These are phyloP conservation scores for Crotalus tigris DNA, from an alignment of 2,113 vertebrate genomes.

Conservation along the genomic window DNA sequence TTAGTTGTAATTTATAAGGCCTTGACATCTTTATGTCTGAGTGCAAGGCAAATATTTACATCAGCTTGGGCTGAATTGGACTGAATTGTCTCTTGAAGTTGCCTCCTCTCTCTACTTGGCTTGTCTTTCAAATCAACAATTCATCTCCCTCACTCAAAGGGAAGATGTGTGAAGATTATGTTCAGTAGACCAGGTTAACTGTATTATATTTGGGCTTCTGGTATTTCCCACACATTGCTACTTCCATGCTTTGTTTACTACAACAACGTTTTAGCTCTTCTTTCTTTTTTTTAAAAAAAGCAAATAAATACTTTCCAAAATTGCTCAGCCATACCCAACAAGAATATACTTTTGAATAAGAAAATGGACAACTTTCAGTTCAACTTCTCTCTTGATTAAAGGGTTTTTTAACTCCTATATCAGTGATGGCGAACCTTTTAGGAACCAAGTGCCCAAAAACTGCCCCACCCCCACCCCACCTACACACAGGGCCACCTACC, in stretches of 20 bases:
- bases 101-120: background rate
- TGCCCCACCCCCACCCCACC: too few species aligned
- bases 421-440: too few species aligned
- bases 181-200: background rate
- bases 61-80: background rate
- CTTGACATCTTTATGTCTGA: background rate
- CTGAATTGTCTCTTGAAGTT: background rate
- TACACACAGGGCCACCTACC: too few species aligned
- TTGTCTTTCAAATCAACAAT: background rate
- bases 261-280: background rate
- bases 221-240: background rate
- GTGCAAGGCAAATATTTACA: background rate
- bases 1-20: background rate
- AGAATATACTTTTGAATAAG: background rate
- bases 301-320: conserved; percentile 1
- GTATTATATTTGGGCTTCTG: background rate
- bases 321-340: background rate
- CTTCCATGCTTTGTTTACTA: background rate
- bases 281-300: background rate
- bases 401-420: background rate
- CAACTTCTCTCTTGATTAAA: background rate
- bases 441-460: too few species aligned
- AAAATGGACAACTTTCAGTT: background rate
- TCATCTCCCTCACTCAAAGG: background rate
- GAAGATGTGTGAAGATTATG: background rate